Conservation (phyloP, 1,140 invertebrate genomes). For the Drosophila pandora region DNA sequence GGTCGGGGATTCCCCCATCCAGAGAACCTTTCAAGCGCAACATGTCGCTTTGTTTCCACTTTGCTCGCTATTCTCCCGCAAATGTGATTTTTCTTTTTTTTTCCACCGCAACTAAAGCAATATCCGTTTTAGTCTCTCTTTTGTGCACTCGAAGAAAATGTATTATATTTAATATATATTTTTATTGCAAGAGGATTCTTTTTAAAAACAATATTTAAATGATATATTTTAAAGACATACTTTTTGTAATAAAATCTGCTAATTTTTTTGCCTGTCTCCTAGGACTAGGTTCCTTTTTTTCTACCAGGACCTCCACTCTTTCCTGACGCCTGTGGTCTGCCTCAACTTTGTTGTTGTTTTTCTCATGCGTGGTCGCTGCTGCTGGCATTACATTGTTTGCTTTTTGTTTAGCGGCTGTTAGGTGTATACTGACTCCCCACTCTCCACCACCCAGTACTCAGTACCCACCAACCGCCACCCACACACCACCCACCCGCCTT, state of each 20-base stretch:
- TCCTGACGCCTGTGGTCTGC: slow-evolving; percentile 37
- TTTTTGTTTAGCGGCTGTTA: slow-evolving; percentile 64
- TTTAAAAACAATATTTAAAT: background rate
- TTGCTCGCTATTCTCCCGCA: slow-evolving; percentile 43
- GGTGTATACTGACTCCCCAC: slow-evolving; percentile 16
- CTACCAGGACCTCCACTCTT: background rate
- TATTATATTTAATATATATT: too few relatives aligned
- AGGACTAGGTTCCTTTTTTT: background rate
- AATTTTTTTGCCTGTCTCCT: slow-evolving; percentile 11
- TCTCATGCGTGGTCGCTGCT: slow-evolving; percentile 58
- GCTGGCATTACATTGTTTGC: slow-evolving; percentile 76
- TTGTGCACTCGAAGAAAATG: slow-evolving; percentile 11
- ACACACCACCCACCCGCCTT: slow-evolving; percentile 1
- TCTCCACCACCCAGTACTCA: background rate
- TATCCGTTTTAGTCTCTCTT: slow-evolving; percentile 3
- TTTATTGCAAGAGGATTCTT: background rate
- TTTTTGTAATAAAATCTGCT: background rate
- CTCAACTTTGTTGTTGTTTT: slow-evolving; percentile 53
- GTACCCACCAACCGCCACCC: slow-evolving; percentile 4
- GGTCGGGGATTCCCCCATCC: slow-evolving; percentile 26
- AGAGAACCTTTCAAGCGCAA: slow-evolving; percentile 69
- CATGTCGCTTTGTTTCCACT: slow-evolving; percentile 78
- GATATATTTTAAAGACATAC: background rate
- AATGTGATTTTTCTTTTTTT: slow-evolving; percentile 23
- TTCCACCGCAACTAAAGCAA: background rate